phyloP scores from a whole-genome alignment of 2,113 vertebrate genomes.

The Pedetes capensis region DNA sequence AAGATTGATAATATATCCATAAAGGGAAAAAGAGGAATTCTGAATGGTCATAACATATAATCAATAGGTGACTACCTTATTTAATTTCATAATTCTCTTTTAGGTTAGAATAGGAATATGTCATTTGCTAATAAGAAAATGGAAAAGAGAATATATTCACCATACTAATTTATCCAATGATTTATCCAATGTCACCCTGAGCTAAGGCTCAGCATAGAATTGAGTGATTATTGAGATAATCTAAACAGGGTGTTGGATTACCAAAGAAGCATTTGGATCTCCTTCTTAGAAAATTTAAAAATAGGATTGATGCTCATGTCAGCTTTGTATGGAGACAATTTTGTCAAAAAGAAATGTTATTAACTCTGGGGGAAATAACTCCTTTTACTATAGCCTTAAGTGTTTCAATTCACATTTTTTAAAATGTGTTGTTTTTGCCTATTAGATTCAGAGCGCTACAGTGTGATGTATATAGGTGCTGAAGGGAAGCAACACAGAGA shows the following conservation, averaged over 20 bases:
- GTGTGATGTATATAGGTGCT: not conserved
- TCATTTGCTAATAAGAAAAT: slow-evolving; percentile 71
- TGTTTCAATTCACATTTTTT: slow-evolving; percentile 7
- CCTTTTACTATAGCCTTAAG: slow-evolving; percentile 10
- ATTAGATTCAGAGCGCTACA: not conserved
- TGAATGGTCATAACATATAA: slow-evolving; percentile 60
- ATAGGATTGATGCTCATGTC: slow-evolving; percentile 51
- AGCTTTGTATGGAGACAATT: slow-evolving; percentile 45
- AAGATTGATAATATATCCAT: slow-evolving; percentile 40
- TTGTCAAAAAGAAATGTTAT: slow-evolving; percentile 32
- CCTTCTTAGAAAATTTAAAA: slow-evolving; percentile 62
- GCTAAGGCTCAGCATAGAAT: slow-evolving; percentile 70
- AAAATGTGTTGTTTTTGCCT: not conserved
- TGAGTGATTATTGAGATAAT: slow-evolving; percentile 77
- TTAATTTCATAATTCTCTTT: slow-evolving; percentile 73
- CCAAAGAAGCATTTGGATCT: slow-evolving; percentile 51
- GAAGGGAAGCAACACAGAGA: not conserved
- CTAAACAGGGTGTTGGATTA: slow-evolving; percentile 66
- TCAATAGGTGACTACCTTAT: slow-evolving; percentile 60
- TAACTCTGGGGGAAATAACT: slow-evolving; percentile 36
- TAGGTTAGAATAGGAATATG: slow-evolving; percentile 58
- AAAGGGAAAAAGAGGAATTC: slow-evolving; percentile 55
- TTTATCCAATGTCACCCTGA: slow-evolving; percentile 76
- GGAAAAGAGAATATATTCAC: slow-evolving; percentile 69
- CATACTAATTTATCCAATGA: slow-evolving; percentile 71